Evolutionary conservation across 2,797 vertebrate species (phyloP).

Genomic region (Acanthurus tractus): DNA sequence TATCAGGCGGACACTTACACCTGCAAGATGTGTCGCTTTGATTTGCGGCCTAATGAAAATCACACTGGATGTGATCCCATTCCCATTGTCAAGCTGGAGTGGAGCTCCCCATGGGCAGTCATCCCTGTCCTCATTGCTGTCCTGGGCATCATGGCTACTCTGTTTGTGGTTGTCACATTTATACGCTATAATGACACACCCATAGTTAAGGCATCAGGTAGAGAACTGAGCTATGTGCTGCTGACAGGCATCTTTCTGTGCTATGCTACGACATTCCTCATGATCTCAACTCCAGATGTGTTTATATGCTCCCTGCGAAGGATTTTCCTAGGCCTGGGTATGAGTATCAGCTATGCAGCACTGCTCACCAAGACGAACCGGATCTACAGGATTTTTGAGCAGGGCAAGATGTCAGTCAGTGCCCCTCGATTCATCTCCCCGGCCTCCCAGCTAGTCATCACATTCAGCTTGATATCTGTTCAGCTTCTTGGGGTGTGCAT

Average conservation of each 20-base stretch:
- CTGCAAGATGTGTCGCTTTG: constrained; percentile 95
- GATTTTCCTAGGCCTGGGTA: constrained; percentile 95
- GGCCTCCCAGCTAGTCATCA: constrained; percentile 94
- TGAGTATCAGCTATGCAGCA: constrained; percentile 97
- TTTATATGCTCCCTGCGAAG: constrained; percentile 92
- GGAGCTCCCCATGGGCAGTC: constrained; percentile 95
- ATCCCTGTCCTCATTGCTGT: constrained; percentile 94
- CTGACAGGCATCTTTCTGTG: constrained; percentile 97
- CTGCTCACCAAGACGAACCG: constrained; percentile 98
- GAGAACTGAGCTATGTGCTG: constrained; percentile 96
- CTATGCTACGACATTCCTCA: constrained; percentile 95
- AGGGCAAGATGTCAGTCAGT: constrained; percentile 95
- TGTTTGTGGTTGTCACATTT: constrained; percentile 93
- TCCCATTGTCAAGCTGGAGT: constrained; percentile 95
- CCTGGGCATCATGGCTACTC: constrained; percentile 92
- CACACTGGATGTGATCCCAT: constrained; percentile 93
- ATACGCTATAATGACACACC: constrained; percentile 96
- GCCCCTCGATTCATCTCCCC: constrained; percentile 95
- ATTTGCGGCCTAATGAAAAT: constrained; percentile 93
- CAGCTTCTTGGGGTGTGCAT: constrained; percentile 95
- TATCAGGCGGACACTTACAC: constrained; percentile 94
- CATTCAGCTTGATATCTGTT: constrained; percentile 95
- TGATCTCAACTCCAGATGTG: constrained; percentile 93
- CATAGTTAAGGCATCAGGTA: constrained; percentile 95
- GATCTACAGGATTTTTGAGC: constrained; percentile 98